These are phyloP conservation scores for Scomber scombrus DNA, from an alignment of 2,113 vertebrate genomes.

Conservation along the genomic window DNA sequence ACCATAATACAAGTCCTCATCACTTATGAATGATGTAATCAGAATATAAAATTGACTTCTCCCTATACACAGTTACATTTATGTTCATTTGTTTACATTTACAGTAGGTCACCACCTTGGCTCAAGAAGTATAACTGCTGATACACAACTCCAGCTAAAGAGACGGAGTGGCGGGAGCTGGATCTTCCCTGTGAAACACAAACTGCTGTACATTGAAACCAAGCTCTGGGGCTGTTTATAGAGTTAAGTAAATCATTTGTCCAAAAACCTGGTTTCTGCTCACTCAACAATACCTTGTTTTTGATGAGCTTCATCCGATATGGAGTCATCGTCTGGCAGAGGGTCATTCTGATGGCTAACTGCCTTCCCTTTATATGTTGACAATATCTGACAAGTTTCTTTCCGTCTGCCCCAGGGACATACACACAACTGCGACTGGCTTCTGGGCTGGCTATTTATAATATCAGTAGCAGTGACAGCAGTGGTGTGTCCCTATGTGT, in stretches of 20 bases:
- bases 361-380: conserved; percentile 71
- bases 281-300: conserved; percentile 80
- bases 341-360: conserved; percentile 74
- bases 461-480: conserved; percentile 60
- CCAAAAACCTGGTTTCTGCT: conserved; percentile 15
- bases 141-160: conserved; percentile 24
- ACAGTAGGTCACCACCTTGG: conserved; percentile 18
- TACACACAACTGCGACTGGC: conserved; percentile 56
- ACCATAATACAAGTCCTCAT: background rate
- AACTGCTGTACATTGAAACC: conserved; percentile 67
- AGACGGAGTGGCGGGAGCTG: conserved; percentile 66
- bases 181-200: conserved; percentile 75
- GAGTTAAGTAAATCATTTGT: conserved; percentile 46
- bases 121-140: conserved; percentile 1
- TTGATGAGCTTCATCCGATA: conserved; percentile 83
- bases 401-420: conserved; percentile 48
- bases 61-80: background rate
- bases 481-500: conserved; percentile 53
- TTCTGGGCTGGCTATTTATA: conserved; percentile 84
- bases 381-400: conserved; percentile 70
- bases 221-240: conserved; percentile 73
- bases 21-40: background rate
- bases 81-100: conserved; percentile 43
- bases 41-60: background rate
- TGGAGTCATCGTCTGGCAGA: conserved; percentile 76